Percentiles rank a stretch among this genome's conserved stretches.
These are phyloP conservation scores for Hypena proboscidalis DNA, from an alignment of 2,888 invertebrate species.

Conservation along the genomic window DNA sequence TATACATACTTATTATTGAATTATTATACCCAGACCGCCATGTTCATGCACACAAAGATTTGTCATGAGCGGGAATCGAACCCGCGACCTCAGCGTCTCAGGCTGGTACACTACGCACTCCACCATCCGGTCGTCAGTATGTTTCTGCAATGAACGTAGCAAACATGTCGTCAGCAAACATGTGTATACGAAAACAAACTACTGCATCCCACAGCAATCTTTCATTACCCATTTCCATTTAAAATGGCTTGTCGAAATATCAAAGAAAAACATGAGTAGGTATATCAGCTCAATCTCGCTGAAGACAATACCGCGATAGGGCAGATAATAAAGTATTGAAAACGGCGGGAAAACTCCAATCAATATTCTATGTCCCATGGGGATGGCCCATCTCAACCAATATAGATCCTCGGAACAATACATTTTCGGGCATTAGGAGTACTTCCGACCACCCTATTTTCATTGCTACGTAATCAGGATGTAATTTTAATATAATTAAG, in stretches of 20 bases:
- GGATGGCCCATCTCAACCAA: slow-evolving; percentile 38
- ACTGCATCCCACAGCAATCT: slow-evolving; percentile 23
- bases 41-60: too few species aligned
- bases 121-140: too few species aligned
- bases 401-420: slow-evolving; percentile 13
- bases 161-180: not conserved
- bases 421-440: slow-evolving; percentile 16
- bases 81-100: too few species aligned
- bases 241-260: slow-evolving; percentile 32
- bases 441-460: too few species aligned
- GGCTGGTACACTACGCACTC: too few species aligned
- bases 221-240: slow-evolving; percentile 26
- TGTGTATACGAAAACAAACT: slow-evolving; percentile 11
- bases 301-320: slow-evolving; percentile 58
- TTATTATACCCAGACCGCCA: too few species aligned
- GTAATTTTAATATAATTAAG: too few species aligned
- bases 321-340: slow-evolving; percentile 71
- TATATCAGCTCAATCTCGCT: slow-evolving; percentile 53
- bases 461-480: too few species aligned
- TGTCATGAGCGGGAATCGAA: too few species aligned
- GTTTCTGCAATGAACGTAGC: too few species aligned
- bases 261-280: slow-evolving; percentile 33
- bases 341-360: slow-evolving; percentile 70
- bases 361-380: slow-evolving; percentile 65
- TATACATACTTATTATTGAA: too few species aligned